Percentiles rank a stretch among this genome's conserved stretches.
These are phyloP conservation scores for Corydoras sp. DNA, from an alignment of 2,113 vertebrate genomes.

Conservation along the genomic window DNA sequence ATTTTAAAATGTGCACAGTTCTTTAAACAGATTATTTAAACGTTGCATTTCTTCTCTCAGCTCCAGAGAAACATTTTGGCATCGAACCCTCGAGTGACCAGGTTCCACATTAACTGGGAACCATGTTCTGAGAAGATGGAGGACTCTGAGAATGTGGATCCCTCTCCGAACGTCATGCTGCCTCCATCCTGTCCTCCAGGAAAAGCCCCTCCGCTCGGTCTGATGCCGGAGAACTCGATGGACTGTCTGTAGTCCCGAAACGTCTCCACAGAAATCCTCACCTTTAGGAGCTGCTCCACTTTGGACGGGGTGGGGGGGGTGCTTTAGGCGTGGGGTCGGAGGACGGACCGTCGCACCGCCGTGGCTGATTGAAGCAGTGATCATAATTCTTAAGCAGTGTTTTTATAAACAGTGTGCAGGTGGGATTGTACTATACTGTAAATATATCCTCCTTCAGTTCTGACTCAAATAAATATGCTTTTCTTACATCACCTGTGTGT, in stretches of 20 bases:
- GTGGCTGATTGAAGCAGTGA: no score
- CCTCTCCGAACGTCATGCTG: conserved; percentile 68
- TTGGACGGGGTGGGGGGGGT: no score
- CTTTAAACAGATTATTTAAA: not conserved
- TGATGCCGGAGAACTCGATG: conserved; percentile 87
- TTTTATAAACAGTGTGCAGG: conserved; percentile 2
- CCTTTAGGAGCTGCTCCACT: not conserved
- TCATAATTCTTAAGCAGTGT: not conserved
- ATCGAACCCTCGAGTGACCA: conserved; percentile 84
- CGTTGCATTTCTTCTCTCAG: conserved; percentile 48
- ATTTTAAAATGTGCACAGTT: not conserved
- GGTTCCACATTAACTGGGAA: conserved; percentile 93
- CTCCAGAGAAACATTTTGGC: conserved; percentile 87
- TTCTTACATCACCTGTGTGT: conserved; percentile 37
- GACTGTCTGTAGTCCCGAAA: conserved; percentile 70
- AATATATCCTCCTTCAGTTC: conserved; percentile 34
- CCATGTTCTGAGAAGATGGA: conserved; percentile 74
- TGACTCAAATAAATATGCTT: conserved; percentile 56
- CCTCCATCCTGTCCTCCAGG: conserved; percentile 70
- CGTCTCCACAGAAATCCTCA: conserved; percentile 13
- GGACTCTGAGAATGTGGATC: conserved; percentile 80
- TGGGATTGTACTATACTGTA: conserved; percentile 42
- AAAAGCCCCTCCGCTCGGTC: conserved; percentile 69
- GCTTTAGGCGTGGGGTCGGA: no score
- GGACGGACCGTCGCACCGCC: no score